Percentiles rank a stretch among this genome's conserved stretches.
Conservation (phyloP, 1,140 invertebrate species). For the Ostrea denselamellosa region DNA sequence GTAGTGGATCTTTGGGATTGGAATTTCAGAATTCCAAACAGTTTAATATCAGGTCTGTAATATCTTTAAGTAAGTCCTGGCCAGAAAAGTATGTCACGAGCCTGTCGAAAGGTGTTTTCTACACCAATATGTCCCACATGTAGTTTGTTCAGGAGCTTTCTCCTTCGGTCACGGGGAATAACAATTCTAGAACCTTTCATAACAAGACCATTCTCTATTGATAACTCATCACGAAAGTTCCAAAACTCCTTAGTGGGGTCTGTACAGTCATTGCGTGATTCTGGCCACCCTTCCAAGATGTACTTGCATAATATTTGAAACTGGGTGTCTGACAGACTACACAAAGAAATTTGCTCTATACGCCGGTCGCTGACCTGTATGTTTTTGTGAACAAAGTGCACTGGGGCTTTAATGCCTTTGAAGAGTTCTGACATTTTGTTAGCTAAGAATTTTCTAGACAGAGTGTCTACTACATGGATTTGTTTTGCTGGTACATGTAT, state of each 20-base stretch:
- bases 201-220: constrained; percentile 53
- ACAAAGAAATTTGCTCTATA: background rate
- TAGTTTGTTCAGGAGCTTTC: constrained; percentile 54
- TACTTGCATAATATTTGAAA: background rate
- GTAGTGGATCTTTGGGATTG: constrained; percentile 55
- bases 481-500: constrained; percentile 58
- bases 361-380: background rate
- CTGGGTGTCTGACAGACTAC: background rate
- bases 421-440: constrained; percentile 28
- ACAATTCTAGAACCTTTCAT: constrained; percentile 59
- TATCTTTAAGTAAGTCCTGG: constrained; percentile 62
- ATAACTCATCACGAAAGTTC: constrained; percentile 61
- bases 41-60: constrained; percentile 56
- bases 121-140: constrained; percentile 60
- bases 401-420: constrained; percentile 33
- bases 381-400: constrained; percentile 38
- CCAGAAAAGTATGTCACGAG: constrained; percentile 60
- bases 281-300: background rate
- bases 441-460: constrained; percentile 49
- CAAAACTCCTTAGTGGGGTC: constrained; percentile 46
- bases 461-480: constrained; percentile 55
- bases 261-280: background rate
- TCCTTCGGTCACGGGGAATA: constrained; percentile 49
- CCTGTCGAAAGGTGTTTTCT: constrained; percentile 54
- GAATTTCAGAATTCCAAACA: constrained; percentile 56